Evolutionary conservation across 2,888 invertebrate genomes (phyloP), one percentile per base, ranked within the genome.

Genomic region (Leptopilina myrica): DNA sequence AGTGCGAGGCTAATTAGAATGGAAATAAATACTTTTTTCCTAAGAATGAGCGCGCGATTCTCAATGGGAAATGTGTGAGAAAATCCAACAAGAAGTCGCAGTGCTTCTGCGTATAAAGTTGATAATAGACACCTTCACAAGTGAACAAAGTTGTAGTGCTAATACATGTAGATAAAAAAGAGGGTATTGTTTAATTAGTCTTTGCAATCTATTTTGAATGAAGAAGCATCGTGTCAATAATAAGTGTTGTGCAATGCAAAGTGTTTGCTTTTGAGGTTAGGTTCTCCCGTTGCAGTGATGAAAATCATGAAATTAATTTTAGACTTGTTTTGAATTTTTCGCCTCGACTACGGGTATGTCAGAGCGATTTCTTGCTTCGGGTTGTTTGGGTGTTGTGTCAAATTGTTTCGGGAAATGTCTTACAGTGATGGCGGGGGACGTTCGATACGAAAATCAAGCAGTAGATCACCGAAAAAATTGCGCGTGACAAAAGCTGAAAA

Each of bases 381-480:
- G 53, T 76, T 49, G 49, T 49, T 49, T 49, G 49, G 43, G 11
- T 76, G 43, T 69, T 40, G 40, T 40, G 76, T 43, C 79, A 76
- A 79, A 80, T 62, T 76, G 76, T 79, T 67, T 65, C 84, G 85
- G 90, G 91, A 90, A 79, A 92, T 92, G 92, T 91, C 91, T 90
- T 91, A 90, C 88, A 92, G 91, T 87, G 92, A 92, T 91, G 92
- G 92, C 84, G 91, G 92, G 80, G 87, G 88, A 84, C 92, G 92
- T 81, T 92, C 92, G 85, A 89, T 91, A 85, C 92, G 92, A 84
- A 93, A 92, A 87, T 92, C 90, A 78, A 90, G 90, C 81, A 89
- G 91, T 78, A 92, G 92, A 86, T 92, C 92, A 79, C 92, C 92
- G 73, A 92, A 92, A 86, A 92, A 92, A 83, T 88, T 92, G 65